phyloP scores from a whole-genome alignment of 2,888 invertebrate genomes.

The Metellina segmentata region DNA sequence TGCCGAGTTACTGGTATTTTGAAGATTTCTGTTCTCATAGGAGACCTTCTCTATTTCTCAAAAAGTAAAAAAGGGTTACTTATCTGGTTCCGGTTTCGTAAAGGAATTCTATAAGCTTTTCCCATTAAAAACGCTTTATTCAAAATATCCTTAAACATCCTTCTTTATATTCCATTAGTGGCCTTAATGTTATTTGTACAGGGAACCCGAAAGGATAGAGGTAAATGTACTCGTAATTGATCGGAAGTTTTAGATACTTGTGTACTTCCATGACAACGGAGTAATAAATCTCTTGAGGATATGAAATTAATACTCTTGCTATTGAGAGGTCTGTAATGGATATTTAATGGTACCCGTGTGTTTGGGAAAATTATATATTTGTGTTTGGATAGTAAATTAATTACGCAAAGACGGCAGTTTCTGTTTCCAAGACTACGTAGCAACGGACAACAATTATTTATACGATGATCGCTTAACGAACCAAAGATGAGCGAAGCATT shows the following conservation, averaged over 20 bases:
- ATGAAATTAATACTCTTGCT: not conserved
- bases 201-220: not conserved
- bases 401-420: too few species aligned
- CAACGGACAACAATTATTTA: too few species aligned
- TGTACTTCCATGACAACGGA: not conserved
- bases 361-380: not conserved
- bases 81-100: not conserved
- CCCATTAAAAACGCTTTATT: not conserved
- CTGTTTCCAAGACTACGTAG: too few species aligned
- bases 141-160: not conserved
- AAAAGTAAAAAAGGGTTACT: not conserved
- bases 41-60: not conserved
- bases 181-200: not conserved
- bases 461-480: too few species aligned
- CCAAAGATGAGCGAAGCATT: too few species aligned
- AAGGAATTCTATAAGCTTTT: not conserved
- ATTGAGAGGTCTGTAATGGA: not conserved
- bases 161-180: not conserved
- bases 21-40: not conserved
- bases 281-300: not conserved
- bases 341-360: not conserved
- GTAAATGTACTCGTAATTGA: not conserved
- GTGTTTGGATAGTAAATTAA: too few species aligned
- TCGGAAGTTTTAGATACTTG: not conserved
- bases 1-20: not conserved